Evolutionary conservation across 2,888 invertebrate species (phyloP).

Genomic region (Dicranocentrus wangi): DNA sequence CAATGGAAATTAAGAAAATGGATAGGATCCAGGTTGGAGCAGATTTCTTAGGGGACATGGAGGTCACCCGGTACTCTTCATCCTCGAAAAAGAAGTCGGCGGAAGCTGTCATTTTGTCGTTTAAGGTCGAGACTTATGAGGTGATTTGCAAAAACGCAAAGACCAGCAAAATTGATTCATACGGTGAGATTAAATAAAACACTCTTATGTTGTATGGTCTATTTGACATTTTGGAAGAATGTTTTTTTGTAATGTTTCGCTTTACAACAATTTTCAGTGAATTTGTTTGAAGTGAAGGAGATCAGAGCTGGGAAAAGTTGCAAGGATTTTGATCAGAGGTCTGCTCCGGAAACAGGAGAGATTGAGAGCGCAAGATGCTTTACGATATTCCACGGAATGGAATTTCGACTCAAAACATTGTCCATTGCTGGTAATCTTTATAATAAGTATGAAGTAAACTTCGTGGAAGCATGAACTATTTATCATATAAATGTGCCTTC

Average conservation of each 20-base stretch:
- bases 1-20: no score
- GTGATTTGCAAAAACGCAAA: conserved; percentile 52
- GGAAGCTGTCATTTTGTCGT: conserved; percentile 35
- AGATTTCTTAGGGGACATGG: conserved; percentile 62
- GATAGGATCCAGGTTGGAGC: conserved; percentile 58
- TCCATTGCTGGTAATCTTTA: conserved; percentile 63
- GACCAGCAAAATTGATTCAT: conserved; percentile 53
- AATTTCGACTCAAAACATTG: conserved; percentile 63
- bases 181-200: no score
- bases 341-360: conserved; percentile 58
- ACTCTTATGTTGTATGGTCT: no score
- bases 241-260: no score
- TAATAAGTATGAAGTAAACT: no score
- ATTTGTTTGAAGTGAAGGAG: conserved; percentile 65
- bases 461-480: no score
- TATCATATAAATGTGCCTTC: no score
- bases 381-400: conserved; percentile 60
- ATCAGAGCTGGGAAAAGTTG: conserved; percentile 59
- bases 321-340: conserved; percentile 64
- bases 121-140: conserved; percentile 60
- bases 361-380: conserved; percentile 60
- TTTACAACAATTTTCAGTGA: no score
- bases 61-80: conserved; percentile 50
- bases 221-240: no score
- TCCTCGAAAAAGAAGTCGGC: conserved; percentile 46